phyloP scores from a whole-genome alignment of 1,140 invertebrate species.

The Mizuhopecten yessoensis region DNA sequence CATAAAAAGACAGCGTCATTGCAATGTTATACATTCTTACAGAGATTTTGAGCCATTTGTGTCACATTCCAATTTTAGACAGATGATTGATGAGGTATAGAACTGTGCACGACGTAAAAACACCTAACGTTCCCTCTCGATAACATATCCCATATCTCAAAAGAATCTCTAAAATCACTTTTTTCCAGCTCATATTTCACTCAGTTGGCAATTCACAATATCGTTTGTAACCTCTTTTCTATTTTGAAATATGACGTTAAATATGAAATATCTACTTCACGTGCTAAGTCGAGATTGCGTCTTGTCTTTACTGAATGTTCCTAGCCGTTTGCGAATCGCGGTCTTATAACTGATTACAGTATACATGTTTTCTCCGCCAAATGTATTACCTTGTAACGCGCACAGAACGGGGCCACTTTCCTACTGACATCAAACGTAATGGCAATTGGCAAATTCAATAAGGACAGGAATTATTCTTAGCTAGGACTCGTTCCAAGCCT shows the following conservation, averaged over 20 bases:
- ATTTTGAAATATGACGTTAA: neutral
- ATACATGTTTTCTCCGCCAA: conserved; percentile 38
- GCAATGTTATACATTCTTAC: neutral
- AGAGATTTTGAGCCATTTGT: neutral
- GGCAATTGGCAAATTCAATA: conserved; percentile 38
- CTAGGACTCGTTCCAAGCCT: conserved; percentile 26
- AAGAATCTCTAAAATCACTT: neutral
- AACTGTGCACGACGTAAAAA: neutral
- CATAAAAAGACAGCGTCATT: neutral
- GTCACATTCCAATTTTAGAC: neutral
- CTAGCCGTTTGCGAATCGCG: conserved; percentile 29
- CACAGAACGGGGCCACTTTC: neutral
- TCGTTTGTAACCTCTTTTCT: conserved; percentile 23
- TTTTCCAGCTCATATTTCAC: conserved; percentile 22
- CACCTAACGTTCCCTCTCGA: neutral
- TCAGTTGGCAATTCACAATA: conserved; percentile 15
- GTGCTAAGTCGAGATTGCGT: conserved; percentile 19
- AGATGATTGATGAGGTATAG: neutral
- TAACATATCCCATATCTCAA: conserved; percentile 27
- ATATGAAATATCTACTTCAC: conserved; percentile 39
- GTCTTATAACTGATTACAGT: conserved; percentile 20
- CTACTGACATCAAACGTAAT: conserved; percentile 32
- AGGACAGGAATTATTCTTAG: conserved; percentile 27
- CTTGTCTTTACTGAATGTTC: conserved; percentile 2
- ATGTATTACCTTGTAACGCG: neutral